These are phyloP conservation scores for Polypedilum pembai DNA, from an alignment of 1,140 invertebrate species.

Conservation along the genomic window DNA sequence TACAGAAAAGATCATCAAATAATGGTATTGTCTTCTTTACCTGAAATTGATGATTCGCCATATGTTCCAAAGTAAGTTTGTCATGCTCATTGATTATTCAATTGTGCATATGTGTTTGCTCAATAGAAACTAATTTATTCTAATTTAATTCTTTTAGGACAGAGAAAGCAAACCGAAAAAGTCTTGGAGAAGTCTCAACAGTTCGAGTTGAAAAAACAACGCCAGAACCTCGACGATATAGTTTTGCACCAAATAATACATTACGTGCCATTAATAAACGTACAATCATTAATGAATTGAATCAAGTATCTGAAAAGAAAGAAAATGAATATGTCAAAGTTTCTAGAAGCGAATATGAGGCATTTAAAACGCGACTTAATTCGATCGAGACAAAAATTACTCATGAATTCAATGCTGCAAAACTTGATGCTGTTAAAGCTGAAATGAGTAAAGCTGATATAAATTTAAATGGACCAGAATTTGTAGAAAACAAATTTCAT, in stretches of 20 bases:
- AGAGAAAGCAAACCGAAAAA: not conserved
- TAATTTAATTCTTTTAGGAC: not conserved
- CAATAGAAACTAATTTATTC: not conserved
- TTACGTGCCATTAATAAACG: not conserved
- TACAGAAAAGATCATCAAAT: conserved; percentile 42
- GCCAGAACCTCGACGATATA: not conserved
- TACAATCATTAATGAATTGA: conserved; percentile 30
- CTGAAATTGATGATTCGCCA: conserved; percentile 36
- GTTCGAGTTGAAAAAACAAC: not conserved
- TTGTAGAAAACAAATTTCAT: conserved; percentile 61
- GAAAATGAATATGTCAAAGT: conserved; percentile 58
- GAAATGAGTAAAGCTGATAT: conserved; percentile 31
- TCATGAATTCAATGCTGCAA: conserved; percentile 55
- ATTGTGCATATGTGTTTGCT: not conserved
- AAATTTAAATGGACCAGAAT: conserved; percentile 37
- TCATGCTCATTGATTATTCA: not conserved
- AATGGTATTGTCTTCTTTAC: conserved; percentile 44
- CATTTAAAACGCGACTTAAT: conserved; percentile 62
- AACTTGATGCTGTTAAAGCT: conserved; percentile 32
- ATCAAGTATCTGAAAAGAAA: conserved; percentile 29
- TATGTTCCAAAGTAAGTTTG: not conserved
- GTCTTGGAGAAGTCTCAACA: not conserved
- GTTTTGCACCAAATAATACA: not conserved
- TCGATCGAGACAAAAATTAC: conserved; percentile 61
- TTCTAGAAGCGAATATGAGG: conserved; percentile 64